These are phyloP conservation scores for Micronisus gabar DNA, from an alignment of 2,113 vertebrate genomes.

Conservation along the genomic window DNA sequence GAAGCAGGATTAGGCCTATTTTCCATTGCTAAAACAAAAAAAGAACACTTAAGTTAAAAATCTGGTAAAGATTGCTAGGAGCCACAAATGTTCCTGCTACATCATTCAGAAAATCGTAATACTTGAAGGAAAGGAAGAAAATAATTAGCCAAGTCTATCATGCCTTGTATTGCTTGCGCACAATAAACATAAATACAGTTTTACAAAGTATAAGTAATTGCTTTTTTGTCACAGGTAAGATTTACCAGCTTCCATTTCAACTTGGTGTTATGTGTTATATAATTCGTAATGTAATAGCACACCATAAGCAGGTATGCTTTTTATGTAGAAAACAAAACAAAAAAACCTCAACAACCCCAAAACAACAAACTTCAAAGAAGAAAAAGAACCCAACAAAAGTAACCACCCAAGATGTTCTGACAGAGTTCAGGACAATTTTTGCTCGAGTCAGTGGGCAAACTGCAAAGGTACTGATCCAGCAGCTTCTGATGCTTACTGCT, in stretches of 20 bases:
- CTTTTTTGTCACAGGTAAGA: background rate
- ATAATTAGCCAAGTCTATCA: background rate
- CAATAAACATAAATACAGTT: background rate
- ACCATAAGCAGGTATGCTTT: background rate
- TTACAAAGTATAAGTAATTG: background rate
- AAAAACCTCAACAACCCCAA: background rate
- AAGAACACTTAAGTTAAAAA: background rate
- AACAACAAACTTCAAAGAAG: background rate
- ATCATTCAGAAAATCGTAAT: background rate
- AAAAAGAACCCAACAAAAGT: background rate
- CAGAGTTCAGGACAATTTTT: background rate
- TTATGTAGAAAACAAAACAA: background rate
- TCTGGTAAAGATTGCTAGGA: background rate
- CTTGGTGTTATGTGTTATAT: background rate
- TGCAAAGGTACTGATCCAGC: background rate
- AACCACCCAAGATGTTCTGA: background rate
- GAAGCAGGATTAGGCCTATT: background rate
- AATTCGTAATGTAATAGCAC: background rate
- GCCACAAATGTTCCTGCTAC: background rate
- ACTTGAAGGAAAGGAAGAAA: background rate
- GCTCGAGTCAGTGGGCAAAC: background rate
- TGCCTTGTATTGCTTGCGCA: fast-evolving
- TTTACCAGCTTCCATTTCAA: background rate
- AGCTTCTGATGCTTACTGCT: background rate
- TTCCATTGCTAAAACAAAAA: background rate